A percentile compares a stretch with the other conserved stretches of the same genome.
phyloP scores from a whole-genome alignment of 1,140 invertebrate genomes.

The Chymomyza costata region DNA sequence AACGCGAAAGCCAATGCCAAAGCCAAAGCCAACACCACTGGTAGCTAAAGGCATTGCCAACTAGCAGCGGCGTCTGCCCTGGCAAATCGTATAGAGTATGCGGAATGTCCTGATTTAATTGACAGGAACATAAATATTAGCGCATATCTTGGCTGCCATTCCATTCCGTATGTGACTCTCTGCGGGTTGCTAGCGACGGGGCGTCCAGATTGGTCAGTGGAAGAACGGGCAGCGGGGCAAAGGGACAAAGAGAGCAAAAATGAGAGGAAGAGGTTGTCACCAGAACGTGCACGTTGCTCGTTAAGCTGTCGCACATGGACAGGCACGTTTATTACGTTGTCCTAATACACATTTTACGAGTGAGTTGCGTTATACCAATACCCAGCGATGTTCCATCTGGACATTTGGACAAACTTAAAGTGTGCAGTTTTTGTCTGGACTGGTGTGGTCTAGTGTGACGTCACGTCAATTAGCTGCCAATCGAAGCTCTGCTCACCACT shows the following conservation, averaged over 20 bases:
- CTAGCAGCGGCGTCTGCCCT: slow-evolving; percentile 10
- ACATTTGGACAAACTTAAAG: no score
- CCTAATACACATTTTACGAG: slow-evolving; percentile 59
- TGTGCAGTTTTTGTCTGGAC: no score
- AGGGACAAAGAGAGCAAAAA: no score
- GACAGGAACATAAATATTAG: slow-evolving; percentile 74
- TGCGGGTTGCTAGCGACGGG: no score
- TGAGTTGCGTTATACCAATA: slow-evolving; percentile 46
- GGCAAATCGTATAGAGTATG: slow-evolving; percentile 37
- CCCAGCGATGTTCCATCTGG: no score
- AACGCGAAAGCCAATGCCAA: slow-evolving; percentile 20
- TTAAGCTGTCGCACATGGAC: slow-evolving; percentile 50
- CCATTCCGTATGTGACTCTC: slow-evolving; percentile 18
- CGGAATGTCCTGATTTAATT: slow-evolving; percentile 71
- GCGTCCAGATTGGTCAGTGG: slow-evolving; percentile 29
- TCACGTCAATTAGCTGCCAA: slow-evolving; percentile 53
- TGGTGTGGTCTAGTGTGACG: slow-evolving; percentile 28
- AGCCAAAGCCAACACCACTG: slow-evolving; percentile 23
- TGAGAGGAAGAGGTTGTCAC: no score
- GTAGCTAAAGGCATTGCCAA: slow-evolving; percentile 9
- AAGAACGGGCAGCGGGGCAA: slow-evolving; percentile 19
- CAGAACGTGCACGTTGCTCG: slow-evolving; percentile 55
- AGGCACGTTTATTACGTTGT: slow-evolving; percentile 57
- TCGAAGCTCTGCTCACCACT: slow-evolving; percentile 17
- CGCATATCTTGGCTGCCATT: slow-evolving; percentile 62